Percentiles rank a stretch among this genome's conserved stretches.
Conservation (phyloP, 2,113 vertebrate species). For the Bubalus kerabau region DNA sequence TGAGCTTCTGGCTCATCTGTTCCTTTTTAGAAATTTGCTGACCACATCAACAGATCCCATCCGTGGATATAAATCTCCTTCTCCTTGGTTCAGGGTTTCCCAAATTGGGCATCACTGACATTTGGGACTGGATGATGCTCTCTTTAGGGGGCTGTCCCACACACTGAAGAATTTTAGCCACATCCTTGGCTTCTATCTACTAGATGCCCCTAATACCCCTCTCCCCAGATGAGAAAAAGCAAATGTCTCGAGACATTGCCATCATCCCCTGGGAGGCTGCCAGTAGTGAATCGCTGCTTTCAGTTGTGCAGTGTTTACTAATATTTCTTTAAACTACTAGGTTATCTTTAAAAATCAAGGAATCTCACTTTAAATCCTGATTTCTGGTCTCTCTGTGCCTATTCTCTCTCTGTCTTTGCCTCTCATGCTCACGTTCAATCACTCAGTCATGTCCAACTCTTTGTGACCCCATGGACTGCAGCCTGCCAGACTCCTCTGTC, state of each 20-base stretch:
- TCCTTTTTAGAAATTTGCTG: background rate
- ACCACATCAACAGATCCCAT: background rate
- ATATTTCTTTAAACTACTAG: background rate
- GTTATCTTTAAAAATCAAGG: background rate
- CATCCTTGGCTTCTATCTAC: background rate
- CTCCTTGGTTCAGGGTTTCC: background rate
- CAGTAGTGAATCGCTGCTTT: background rate
- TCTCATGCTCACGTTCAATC: background rate
- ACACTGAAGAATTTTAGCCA: rapidly evolving
- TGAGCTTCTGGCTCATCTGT: background rate
- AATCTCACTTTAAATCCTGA: background rate
- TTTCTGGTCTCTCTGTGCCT: background rate
- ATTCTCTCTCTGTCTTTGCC: background rate
- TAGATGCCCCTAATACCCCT: background rate
- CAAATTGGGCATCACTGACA: rapidly evolving
- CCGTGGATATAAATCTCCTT: background rate
- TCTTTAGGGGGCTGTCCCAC: background rate
- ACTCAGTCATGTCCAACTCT: background rate
- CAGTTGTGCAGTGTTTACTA: background rate
- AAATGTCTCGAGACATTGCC: background rate
- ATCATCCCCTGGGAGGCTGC: background rate
- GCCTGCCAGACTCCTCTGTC: background rate
- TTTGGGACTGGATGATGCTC: background rate
- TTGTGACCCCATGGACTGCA: background rate
- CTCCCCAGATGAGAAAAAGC: background rate